A percentile compares a stretch with the other conserved stretches of the same genome.
Evolutionary conservation across 2,797 vertebrate genomes (phyloP).

Genomic region (Poecilia gillii): DNA sequence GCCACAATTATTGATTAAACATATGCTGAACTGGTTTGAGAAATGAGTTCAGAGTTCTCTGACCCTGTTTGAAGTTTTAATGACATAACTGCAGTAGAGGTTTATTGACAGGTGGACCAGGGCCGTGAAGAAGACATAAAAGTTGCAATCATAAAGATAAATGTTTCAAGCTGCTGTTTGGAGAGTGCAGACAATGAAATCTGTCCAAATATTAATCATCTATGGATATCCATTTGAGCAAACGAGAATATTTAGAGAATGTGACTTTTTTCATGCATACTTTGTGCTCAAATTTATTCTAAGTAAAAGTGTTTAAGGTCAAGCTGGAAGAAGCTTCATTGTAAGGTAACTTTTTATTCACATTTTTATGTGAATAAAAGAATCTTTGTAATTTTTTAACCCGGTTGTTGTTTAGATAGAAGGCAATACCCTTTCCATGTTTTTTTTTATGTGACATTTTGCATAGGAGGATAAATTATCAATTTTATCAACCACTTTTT

Average conservation of each 20-base stretch:
- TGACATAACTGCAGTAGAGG: background rate
- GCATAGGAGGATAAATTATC: background rate
- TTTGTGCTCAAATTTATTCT: background rate
- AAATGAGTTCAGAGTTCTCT: slow-evolving; percentile 1
- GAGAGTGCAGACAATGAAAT: background rate
- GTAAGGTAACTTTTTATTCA: background rate
- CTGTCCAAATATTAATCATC: background rate
- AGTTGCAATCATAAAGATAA: background rate
- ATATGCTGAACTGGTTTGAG: background rate
- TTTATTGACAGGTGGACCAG: background rate
- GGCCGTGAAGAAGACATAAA: background rate
- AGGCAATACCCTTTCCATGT: background rate
- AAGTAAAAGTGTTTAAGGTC: background rate
- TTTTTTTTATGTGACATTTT: background rate
- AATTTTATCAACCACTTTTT: background rate
- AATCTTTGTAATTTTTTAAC: background rate
- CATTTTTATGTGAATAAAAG: background rate
- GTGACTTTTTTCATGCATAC: background rate
- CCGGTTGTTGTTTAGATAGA: background rate
- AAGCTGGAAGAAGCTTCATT: background rate
- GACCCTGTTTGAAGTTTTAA: slow-evolving; percentile 7
- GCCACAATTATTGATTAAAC: slow-evolving; percentile 15
- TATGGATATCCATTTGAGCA: background rate
- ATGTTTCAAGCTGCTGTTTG: background rate
- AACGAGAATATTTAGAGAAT: background rate